phyloP scores from a whole-genome alignment of 2,113 vertebrate genomes.

The Macquaria ambigua region DNA sequence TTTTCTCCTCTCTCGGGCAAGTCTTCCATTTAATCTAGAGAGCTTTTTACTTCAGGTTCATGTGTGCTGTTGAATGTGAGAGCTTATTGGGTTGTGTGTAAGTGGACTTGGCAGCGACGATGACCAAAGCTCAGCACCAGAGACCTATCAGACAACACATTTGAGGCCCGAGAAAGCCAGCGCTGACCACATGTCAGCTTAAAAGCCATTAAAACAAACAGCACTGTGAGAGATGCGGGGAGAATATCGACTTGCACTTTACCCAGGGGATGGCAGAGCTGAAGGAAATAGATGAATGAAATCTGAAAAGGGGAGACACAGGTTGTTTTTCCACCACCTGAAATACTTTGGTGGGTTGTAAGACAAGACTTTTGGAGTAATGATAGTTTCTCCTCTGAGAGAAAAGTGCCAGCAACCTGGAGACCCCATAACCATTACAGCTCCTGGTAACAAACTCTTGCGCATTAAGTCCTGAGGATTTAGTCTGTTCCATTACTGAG shows the following conservation, averaged over 20 bases:
- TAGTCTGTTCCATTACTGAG: conserved; percentile 47
- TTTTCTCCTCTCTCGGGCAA: conserved; percentile 20
- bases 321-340: conserved; percentile 32
- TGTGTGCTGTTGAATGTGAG: conserved; percentile 50
- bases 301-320: conserved; percentile 37
- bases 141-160: conserved; percentile 59
- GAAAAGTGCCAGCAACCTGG: conserved; percentile 41
- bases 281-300: conserved; percentile 55
- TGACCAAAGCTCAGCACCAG: conserved; percentile 56
- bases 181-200: conserved; percentile 69
- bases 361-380: conserved; percentile 10
- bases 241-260: conserved; percentile 69
- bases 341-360: conserved; percentile 26
- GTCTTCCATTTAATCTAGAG: conserved; percentile 49
- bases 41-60: conserved; percentile 60
- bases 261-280: conserved; percentile 43
- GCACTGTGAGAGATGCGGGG: conserved; percentile 51
- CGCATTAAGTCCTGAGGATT: conserved; percentile 45
- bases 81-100: conserved; percentile 57
- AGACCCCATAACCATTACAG: conserved; percentile 37
- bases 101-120: conserved; percentile 60
- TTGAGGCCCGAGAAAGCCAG: conserved; percentile 52
- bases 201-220: conserved; percentile 75
- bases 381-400: conserved; percentile 43
- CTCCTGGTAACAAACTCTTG: conserved; percentile 13